Evolutionary conservation across 1,140 invertebrate species (phyloP), one percentile per base, ranked within the genome.

Genomic region (Anthonomus grandis): DNA sequence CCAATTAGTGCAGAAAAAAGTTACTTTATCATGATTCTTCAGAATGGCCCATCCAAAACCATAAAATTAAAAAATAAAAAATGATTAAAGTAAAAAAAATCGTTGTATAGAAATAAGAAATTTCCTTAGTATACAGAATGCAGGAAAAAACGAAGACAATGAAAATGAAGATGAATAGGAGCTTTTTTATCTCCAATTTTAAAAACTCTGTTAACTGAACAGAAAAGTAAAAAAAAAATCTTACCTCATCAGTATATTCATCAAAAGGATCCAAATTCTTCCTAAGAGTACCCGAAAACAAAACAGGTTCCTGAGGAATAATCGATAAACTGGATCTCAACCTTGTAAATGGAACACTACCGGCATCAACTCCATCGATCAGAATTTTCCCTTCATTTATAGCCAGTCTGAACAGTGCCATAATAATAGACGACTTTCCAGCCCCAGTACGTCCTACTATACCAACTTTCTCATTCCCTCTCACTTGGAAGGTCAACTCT

Each of bases 391-490:
- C 88, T 23, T 83, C 81, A 6, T 85, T 79, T 84, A 77, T 64
- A 22, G 80, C 80, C 31, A 91, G 65, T 15, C 86, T 77, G 64
- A 91, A 90, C 3, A 91, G 73, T 3, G 85, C 81, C 4, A 82
- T 75, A 39, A 90, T 86, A 6, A 91, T 70, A 0, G 88, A 90
- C 0, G 86, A 85, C 67, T 91, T 91, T 78, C 79, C 41, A 13
- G 67, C 65, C 12, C 86, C 86, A 23, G 82, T 83, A 63, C 85
- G 70, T 2, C 78, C 86, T 58, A 86, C 72, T 4, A 78, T 75
- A 12, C 81, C 81, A 12, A 83, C 69, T 75, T 88, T 89, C 70
- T 88, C 85, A 45, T 72, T 76, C 0, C 81, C 68, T 17, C 79
- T 53, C 25, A 89, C 82, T 5, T 66, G 65, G 45, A 87, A 83